Percentiles rank a stretch among this genome's conserved stretches.
Conservation (phyloP, 2,888 invertebrate genomes). For the Hoplodrina ambigua region DNA sequence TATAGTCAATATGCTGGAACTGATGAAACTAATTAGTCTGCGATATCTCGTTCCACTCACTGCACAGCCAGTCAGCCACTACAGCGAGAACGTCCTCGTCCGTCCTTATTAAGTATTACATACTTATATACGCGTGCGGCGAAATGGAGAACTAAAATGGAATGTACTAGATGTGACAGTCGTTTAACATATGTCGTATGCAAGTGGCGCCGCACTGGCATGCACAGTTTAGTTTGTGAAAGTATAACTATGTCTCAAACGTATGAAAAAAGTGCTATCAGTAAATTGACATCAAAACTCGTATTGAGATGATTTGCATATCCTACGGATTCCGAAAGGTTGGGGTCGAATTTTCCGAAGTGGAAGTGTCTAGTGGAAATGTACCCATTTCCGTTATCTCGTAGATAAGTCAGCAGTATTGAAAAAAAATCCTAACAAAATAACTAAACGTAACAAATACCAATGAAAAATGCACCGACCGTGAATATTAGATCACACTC, state of each 20-base stretch:
- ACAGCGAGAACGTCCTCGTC: constrained; percentile 13
- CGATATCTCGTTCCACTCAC: constrained; percentile 24
- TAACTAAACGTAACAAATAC: constrained; percentile 29
- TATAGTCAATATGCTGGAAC: constrained; percentile 24
- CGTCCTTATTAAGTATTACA: constrained; percentile 24
- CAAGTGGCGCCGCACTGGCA: constrained; percentile 19
- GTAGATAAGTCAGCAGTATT: neutral
- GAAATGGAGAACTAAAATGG: constrained; percentile 25
- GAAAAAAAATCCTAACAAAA: constrained; percentile 9
- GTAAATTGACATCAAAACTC: neutral
- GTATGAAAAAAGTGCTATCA: constrained; percentile 24
- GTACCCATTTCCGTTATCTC: neutral
- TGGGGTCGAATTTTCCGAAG: neutral
- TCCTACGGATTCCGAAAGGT: neutral
- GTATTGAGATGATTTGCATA: neutral
- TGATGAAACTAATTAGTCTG: constrained; percentile 52
- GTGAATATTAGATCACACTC: constrained; percentile 63
- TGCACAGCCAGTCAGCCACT: constrained; percentile 10
- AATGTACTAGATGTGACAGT: constrained; percentile 13
- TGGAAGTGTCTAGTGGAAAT: neutral
- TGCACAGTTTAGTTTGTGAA: neutral
- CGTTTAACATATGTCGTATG: neutral
- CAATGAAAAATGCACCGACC: constrained; percentile 36
- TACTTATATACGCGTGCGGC: neutral
- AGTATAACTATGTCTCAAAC: constrained; percentile 6